Percentiles rank a stretch among this genome's conserved stretches.
Evolutionary conservation across 1,140 invertebrate genomes (phyloP).

Genomic region (Brachionus asplanchnoidis): DNA sequence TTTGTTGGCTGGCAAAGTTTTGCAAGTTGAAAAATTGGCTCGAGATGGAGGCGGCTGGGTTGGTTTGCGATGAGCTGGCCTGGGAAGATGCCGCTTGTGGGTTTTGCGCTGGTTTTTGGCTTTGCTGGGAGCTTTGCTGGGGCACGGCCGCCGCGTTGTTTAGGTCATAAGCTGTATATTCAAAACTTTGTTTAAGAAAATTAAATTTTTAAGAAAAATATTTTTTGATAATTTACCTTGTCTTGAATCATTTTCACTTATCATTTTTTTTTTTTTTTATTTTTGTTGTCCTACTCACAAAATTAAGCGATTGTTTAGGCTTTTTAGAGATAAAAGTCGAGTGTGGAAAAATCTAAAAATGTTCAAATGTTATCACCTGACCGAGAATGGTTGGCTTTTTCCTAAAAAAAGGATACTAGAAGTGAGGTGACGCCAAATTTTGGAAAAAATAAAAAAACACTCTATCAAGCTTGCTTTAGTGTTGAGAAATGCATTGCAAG

Average conservation of each 20-base stretch:
- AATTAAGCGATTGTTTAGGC: background rate
- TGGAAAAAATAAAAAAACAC: background rate
- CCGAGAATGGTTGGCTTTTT: background rate
- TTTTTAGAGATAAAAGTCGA: background rate
- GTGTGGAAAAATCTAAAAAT: background rate
- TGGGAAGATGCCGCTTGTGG: background rate
- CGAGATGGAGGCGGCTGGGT: background rate
- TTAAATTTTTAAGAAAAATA: conserved; percentile 21
- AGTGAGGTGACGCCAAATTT: background rate
- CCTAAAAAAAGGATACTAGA: background rate
- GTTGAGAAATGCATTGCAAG: background rate
- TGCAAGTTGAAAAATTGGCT: background rate
- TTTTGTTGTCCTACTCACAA: background rate
- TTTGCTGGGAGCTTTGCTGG: background rate
- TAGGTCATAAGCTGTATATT: conserved; percentile 26
- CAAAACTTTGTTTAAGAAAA: conserved; percentile 1
- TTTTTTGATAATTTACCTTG: conserved; percentile 26
- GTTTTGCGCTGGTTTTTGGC: background rate
- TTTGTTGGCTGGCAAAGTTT: conserved; percentile 17
- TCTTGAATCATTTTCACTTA: conserved; percentile 31
- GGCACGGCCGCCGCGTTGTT: background rate
- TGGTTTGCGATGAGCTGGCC: background rate
- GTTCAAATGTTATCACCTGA: background rate
- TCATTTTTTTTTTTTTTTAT: conserved; percentile 18
- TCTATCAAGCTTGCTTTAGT: background rate